Evolutionary conservation across 1,140 invertebrate genomes (phyloP).

Genomic region (Calosoma granatense): DNA sequence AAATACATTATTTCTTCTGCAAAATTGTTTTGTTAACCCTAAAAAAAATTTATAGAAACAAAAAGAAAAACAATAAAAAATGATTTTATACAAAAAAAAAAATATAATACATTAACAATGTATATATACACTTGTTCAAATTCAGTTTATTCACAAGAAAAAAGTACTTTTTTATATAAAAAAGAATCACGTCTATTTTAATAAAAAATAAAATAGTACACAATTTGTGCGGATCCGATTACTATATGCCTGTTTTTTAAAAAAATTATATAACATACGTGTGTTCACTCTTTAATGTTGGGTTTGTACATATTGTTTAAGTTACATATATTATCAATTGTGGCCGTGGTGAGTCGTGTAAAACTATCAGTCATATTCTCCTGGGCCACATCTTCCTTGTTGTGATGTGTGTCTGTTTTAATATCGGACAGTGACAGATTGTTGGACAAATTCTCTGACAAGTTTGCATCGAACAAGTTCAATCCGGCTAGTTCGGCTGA

Average conservation of each 20-base stretch:
- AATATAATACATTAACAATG: not conserved
- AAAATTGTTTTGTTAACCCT: no score
- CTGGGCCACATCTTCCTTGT: constrained; percentile 17
- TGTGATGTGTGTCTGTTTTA: constrained; percentile 6
- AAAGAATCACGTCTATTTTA: constrained; percentile 3
- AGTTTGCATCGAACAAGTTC: constrained; percentile 19
- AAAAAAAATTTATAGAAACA: no score
- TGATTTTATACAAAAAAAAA: not conserved
- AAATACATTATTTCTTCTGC: no score
- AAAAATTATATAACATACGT: no score
- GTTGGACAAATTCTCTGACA: constrained; percentile 24
- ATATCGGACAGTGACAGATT: constrained; percentile 23
- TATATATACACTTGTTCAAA: not conserved
- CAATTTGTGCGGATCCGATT: no score
- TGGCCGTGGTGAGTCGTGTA: constrained; percentile 34
- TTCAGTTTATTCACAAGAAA: not conserved
- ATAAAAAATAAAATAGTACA: not conserved
- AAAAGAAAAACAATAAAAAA: no score
- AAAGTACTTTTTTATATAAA: not conserved
- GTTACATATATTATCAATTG: constrained; percentile 32
- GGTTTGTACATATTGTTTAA: constrained; percentile 32
- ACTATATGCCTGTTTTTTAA: no score
- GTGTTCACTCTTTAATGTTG: constrained; percentile 4
- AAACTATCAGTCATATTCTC: constrained; percentile 42
- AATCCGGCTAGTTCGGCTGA: constrained; percentile 30